Conservation (phyloP, 2,888 invertebrate genomes). For the Actias luna region DNA sequence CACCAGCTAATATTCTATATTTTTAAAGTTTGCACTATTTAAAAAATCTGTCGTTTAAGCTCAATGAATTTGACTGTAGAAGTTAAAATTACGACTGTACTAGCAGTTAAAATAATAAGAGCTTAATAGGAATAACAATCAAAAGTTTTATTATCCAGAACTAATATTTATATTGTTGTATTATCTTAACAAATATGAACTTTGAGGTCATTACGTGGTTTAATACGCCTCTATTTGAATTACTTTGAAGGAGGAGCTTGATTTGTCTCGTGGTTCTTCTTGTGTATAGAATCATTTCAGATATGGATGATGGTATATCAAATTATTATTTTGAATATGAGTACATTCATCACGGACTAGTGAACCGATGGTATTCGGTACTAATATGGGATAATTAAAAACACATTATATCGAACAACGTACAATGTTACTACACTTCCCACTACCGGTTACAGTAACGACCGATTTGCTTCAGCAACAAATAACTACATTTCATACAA, state of each 20-base stretch:
- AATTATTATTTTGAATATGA: slow-evolving; percentile 35
- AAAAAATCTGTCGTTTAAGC: slow-evolving; percentile 28
- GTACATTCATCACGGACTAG: slow-evolving; percentile 57
- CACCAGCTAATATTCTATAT: too few relatives aligned
- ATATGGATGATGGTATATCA: slow-evolving; percentile 27
- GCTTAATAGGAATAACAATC: slow-evolving; percentile 26
- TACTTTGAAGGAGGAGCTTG: slow-evolving; percentile 32
- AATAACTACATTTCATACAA: neutral
- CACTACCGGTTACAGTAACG: slow-evolving; percentile 43
- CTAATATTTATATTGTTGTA: slow-evolving; percentile 53
- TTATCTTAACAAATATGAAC: slow-evolving; percentile 25
- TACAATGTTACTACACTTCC: slow-evolving; percentile 56
- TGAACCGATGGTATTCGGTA: slow-evolving; percentile 55
- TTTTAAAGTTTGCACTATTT: neutral
- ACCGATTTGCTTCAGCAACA: slow-evolving; percentile 24
- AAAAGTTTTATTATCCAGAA: slow-evolving; percentile 54
- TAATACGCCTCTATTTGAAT: slow-evolving; percentile 18
- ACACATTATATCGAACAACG: slow-evolving; percentile 54
- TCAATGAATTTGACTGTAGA: slow-evolving; percentile 32
- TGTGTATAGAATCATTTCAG: slow-evolving; percentile 21
- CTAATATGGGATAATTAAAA: slow-evolving; percentile 57
- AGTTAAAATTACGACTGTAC: neutral
- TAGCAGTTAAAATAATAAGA: neutral
- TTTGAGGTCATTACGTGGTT: slow-evolving; percentile 14
- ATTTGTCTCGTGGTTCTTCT: slow-evolving; percentile 32